Evolutionary conservation across 2,888 invertebrate species (phyloP), one percentile per base, ranked within the genome.

Genomic region (Zaprionus obscuricornis): DNA sequence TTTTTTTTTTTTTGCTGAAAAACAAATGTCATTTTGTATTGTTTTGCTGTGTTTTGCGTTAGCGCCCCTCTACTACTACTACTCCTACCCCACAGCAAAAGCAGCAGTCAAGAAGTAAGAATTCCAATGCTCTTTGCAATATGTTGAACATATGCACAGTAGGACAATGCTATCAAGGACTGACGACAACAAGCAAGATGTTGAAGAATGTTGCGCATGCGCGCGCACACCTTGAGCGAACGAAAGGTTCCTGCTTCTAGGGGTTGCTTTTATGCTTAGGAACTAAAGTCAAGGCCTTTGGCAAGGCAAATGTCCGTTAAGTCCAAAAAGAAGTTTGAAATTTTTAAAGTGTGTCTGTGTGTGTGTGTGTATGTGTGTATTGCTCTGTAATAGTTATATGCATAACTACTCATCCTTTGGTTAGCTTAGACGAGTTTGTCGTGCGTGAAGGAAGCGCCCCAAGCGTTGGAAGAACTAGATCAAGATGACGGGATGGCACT

Each of bases 181-280:
- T 43, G 45, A 33, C 16, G 45, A 46, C 36, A 22, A 14, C 29
- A 29, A 33, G 6, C 26, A 43, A 31, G 34, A 40, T n/a, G 45
- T 17, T 17, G 33, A 49, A 29, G 27, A 17, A 57, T 46, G 65
- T 78, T 74, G 74, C 74, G 82, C 85, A 57, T 82, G 83, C 72
- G 74, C 72, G 74, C 74, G 84, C 82, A 84, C 85, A 77, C 79
- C 82, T 79, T 79, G 74, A 74, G 63, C 26, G 24, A 18, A 14
- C 37, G 46, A 45, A 17, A 36, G 47, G 46, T 24, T 14, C 42
- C 59, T 46, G 46, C 34, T 26, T 27, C 47, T 56, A 60, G 70
- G 77, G 77, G 82, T 77, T 59, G 77, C 40, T 81, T 69, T 13
- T 33, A 11, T 51, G 27, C 17, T 31, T 49, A 52, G 58, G 67